These are phyloP conservation scores for Drosophila peninsularis DNA, from an alignment of 2,888 invertebrate genomes.

Conservation along the genomic window DNA sequence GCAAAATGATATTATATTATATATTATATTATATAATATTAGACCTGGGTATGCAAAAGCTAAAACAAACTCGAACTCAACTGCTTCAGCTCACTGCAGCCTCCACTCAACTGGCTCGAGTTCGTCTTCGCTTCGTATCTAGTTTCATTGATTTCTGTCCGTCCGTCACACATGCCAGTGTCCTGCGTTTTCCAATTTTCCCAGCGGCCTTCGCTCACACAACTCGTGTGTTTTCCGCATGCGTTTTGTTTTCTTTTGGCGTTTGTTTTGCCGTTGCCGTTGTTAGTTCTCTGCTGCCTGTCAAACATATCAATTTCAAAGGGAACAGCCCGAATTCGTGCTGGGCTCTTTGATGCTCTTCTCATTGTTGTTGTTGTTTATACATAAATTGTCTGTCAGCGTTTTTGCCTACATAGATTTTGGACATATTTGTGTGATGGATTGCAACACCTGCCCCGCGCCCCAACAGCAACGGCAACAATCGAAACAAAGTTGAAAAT, in stretches of 20 bases:
- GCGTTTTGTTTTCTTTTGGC: conserved; percentile 21
- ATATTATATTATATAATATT: no score
- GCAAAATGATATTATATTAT: no score
- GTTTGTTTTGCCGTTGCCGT: conserved; percentile 38
- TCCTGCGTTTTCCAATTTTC: conserved; percentile 38
- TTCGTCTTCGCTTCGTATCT: conserved; percentile 5
- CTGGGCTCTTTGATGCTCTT: conserved; percentile 17
- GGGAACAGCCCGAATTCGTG: conserved; percentile 22
- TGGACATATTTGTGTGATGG: conserved; percentile 73
- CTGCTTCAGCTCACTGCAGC: not conserved
- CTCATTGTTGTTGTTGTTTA: conserved; percentile 51
- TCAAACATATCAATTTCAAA: conserved; percentile 79
- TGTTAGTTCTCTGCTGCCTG: conserved; percentile 63
- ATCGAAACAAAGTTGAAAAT: conserved; percentile 44
- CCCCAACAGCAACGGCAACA: conserved; percentile 6
- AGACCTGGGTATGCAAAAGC: no score
- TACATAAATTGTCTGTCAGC: conserved; percentile 75
- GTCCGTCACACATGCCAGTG: conserved; percentile 1
- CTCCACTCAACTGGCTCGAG: not conserved
- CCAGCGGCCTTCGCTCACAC: conserved; percentile 37
- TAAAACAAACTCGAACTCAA: no score
- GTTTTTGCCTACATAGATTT: conserved; percentile 68
- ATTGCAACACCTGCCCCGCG: conserved; percentile 51
- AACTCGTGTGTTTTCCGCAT: not conserved
- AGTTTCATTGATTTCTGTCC: conserved; percentile 15